phyloP scores from a whole-genome alignment of 2,797 vertebrate genomes.

The Alfaro cultratus region DNA sequence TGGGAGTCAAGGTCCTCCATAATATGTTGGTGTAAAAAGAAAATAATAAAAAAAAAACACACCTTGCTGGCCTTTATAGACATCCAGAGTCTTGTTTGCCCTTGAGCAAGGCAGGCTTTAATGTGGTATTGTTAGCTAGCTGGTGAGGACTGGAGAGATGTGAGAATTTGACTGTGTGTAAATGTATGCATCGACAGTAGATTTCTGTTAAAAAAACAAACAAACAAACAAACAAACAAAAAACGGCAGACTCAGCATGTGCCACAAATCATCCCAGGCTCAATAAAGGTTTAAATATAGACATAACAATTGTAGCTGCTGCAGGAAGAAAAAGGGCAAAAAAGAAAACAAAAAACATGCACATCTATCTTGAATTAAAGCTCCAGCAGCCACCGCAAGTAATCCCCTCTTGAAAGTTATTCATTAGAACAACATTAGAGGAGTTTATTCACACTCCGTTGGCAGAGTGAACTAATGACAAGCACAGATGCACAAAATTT shows the following conservation, averaged over 20 bases:
- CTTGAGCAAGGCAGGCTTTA: constrained; percentile 39
- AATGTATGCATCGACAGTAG: constrained; percentile 20
- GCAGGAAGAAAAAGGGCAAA: constrained; percentile 8
- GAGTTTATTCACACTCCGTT: constrained; percentile 64
- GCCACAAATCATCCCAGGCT: constrained; percentile 35
- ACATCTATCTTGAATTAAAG: constrained; percentile 38
- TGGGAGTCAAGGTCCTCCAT: constrained; percentile 52
- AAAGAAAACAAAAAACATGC: constrained; percentile 26
- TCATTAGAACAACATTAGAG: constrained; percentile 61
- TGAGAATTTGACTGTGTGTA: constrained; percentile 9
- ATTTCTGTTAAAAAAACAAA: constrained; percentile 17
- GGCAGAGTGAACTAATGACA: constrained; percentile 58
- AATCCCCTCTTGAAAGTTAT: constrained; percentile 52
- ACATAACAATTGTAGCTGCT: constrained; percentile 24
- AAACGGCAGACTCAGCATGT: constrained; percentile 34
- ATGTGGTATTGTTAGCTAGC: not conserved
- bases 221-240: not conserved
- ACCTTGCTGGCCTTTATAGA: constrained; percentile 5
- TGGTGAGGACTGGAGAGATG: constrained; percentile 14
- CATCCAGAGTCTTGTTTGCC: constrained; percentile 17
- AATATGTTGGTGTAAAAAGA: constrained; percentile 2
- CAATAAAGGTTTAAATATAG: constrained; percentile 60
- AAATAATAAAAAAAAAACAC: not conserved
- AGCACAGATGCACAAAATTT: constrained; percentile 55
- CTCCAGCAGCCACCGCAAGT: constrained; percentile 37